Evolutionary conservation across 1,140 invertebrate genomes (phyloP), one percentile per base, ranked within the genome.

Genomic region (Ladona fulva): DNA sequence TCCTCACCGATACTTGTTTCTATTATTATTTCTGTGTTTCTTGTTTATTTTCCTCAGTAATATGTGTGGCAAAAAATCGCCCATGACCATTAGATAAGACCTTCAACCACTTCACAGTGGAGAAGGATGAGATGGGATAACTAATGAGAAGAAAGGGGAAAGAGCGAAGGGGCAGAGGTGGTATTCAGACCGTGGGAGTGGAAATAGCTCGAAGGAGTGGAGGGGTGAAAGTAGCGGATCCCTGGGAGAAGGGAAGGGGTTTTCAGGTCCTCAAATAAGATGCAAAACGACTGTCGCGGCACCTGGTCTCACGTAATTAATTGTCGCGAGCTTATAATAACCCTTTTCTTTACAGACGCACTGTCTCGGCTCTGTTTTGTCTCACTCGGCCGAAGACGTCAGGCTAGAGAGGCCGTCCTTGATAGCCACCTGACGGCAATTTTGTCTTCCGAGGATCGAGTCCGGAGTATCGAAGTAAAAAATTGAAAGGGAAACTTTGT

Each of bases 301-400:
- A 66, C 52, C 52, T 66, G 52, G 52, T 66, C 52, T 22, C 16
- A 66, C 16, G 52, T 66, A 66, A 66, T 66, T 66, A 66, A 66
- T 66, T 66, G 52, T 66, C 52, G 52, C 52, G 52, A 22, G 3
- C 52, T 66, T 66, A 66, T 66, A 66, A 66, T 66, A 66, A 66
- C 52, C 52, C 52, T 66, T 66, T 66, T 66, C 52, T 66, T 66
- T 66, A 66, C 52, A 66, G 52, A 66, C 52, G 14, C n/a, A 66
- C 52, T 66, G 52, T 66, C 52, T 66, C 52, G 52, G 52, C 12
- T 66, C 52, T 66, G 52, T 66, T 66, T 66, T 66, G 52, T 66
- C 52, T 66, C 52, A 66, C 52, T 66, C 52, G 52, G 52, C 16
- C 52, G 52, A 66, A 66, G 52, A 66, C 52, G 52, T 66, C 52